These are phyloP conservation scores for Anodontia alba DNA, from an alignment of 2,888 invertebrate genomes.

Conservation along the genomic window DNA sequence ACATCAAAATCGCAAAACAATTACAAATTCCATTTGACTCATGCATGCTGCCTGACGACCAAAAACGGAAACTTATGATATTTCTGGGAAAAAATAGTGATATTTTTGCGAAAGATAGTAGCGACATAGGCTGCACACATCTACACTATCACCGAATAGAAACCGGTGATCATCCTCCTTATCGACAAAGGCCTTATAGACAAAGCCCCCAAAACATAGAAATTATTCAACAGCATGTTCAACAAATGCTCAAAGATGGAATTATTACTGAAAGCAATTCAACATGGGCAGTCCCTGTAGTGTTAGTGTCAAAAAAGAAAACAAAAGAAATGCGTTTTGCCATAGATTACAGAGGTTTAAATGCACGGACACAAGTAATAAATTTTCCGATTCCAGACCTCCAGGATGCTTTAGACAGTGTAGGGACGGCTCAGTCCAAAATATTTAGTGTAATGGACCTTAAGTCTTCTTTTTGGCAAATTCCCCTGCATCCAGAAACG, in stretches of 20 bases:
- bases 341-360: constrained; percentile 27
- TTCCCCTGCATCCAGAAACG: constrained; percentile 36
- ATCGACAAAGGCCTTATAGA: constrained; percentile 20
- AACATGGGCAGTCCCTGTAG: constrained; percentile 33
- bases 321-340: constrained; percentile 28
- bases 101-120: constrained; percentile 34
- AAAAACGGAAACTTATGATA: constrained; percentile 12
- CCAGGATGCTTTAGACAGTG: constrained; percentile 22
- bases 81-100: constrained; percentile 32
- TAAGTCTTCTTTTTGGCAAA: constrained; percentile 43
- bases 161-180: constrained; percentile 8
- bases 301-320: constrained; percentile 28
- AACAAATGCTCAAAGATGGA: constrained; percentile 33
- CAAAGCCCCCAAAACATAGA: constrained; percentile 15
- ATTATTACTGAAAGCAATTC: constrained; percentile 37
- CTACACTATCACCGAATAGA: constrained; percentile 12
- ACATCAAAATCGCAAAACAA: constrained; percentile 3
- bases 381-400: constrained; percentile 29
- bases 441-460: constrained; percentile 34
- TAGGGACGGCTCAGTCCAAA: constrained; percentile 22
- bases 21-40: constrained; percentile 6
- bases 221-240: constrained; percentile 21
- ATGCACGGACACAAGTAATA: constrained; percentile 13
- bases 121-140: constrained; percentile 36
- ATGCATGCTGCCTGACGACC: not conserved